Conservation (phyloP, 2,888 invertebrate species). For the Hirtodrosophila confusa region DNA sequence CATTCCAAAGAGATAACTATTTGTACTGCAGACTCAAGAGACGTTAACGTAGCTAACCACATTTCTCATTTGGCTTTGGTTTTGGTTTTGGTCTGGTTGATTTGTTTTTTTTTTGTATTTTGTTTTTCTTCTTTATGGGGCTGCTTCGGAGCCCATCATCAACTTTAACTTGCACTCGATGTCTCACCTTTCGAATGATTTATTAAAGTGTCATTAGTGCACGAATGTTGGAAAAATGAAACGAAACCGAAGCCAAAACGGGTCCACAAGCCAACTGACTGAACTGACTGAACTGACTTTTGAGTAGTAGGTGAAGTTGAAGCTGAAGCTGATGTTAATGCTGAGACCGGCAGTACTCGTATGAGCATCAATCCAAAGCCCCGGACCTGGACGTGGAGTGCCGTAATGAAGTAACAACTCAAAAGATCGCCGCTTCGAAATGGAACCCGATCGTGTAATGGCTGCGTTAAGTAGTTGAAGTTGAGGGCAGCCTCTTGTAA, state of each 20-base stretch:
- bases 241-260: constrained; percentile 70
- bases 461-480: constrained; percentile 79
- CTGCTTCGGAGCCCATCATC: constrained; percentile 65
- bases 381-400: constrained; percentile 57
- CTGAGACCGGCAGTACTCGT: constrained; percentile 1
- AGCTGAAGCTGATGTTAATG: constrained; percentile 26
- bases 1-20: constrained; percentile 40
- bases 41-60: constrained; percentile 53
- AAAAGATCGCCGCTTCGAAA: constrained; percentile 59
- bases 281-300: constrained; percentile 46
- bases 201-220: constrained; percentile 83
- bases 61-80: constrained; percentile 67
- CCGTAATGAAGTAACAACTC: constrained; percentile 79
- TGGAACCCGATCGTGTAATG: constrained; percentile 75
- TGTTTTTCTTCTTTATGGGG: constrained; percentile 40
- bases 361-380: constrained; percentile 17
- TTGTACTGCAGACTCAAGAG: constrained; percentile 30
- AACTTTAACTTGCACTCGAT: constrained; percentile 77
- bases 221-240: constrained; percentile 75
- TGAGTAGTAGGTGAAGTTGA: constrained; percentile 57
- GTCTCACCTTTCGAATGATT: constrained; percentile 84
- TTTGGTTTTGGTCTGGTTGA: constrained; percentile 26
- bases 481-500: constrained; percentile 64
- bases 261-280: constrained; percentile 28
- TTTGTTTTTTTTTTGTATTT: constrained; percentile 32